Evolutionary conservation across 1,140 invertebrate species (phyloP).

Genomic region (Trichonephila inaurata): DNA sequence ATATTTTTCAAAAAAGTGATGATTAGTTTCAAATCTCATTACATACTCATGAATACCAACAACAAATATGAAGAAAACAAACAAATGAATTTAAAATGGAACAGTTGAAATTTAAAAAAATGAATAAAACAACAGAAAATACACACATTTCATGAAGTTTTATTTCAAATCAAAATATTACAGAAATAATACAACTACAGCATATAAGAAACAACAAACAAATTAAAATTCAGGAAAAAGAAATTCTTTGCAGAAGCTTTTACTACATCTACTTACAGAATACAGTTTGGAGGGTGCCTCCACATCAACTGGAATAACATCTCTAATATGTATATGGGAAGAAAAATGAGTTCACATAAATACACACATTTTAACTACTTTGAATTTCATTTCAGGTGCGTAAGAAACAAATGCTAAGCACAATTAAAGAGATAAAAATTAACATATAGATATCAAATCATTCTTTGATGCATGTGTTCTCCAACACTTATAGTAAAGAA

Average conservation of each 20-base stretch:
- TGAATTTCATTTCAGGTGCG: constrained; percentile 36
- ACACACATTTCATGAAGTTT: not conserved
- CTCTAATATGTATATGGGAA: constrained; percentile 17
- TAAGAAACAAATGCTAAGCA: constrained; percentile 66
- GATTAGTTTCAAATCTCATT: too few relatives aligned
- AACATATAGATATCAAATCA: constrained; percentile 64
- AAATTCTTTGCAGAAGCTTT: not conserved
- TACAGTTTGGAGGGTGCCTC: constrained; percentile 13
- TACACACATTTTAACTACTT: constrained; percentile 9
- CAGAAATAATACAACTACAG: constrained; percentile 19
- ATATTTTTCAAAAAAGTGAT: too few relatives aligned
- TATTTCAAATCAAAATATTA: not conserved
- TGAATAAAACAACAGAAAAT: not conserved
- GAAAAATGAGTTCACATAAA: constrained; percentile 49
- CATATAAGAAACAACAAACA: not conserved
- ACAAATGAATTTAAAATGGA: too few relatives aligned
- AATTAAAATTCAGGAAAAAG: not conserved
- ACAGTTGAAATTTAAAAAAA: too few relatives aligned
- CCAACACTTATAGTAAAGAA: constrained; percentile 55
- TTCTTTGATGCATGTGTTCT: constrained; percentile 17
- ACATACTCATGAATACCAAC: too few relatives aligned
- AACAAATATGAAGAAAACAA: too few relatives aligned
- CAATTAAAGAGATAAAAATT: constrained; percentile 49
- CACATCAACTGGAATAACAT: constrained; percentile 39
- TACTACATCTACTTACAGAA: constrained; percentile 17